Evolutionary conservation across 2,888 invertebrate genomes (phyloP), one percentile per base, ranked within the genome.

Genomic region (Perdita meconis): DNA sequence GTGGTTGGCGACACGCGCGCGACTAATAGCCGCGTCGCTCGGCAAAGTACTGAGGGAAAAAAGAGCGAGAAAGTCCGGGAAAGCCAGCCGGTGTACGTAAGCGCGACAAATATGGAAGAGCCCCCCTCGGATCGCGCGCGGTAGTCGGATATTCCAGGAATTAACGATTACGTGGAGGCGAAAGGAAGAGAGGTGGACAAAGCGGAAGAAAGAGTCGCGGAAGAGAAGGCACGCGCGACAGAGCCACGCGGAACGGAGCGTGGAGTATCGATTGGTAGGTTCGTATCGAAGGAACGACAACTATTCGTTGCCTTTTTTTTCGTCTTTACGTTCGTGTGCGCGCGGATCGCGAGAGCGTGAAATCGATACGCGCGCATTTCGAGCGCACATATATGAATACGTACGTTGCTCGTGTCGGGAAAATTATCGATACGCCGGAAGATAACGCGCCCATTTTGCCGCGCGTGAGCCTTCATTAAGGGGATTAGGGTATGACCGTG

Each of bases 121-220:
- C n/a, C n/a, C n/a, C n/a, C n/a, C 26, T 53, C 34, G 19, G 51
- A 55, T 70, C 22, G 34, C 19, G 34, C 19, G 34, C 13, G 64
- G 64, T 74, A 79, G 50, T 69, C 57, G 61, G 59, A 79, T 64
- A 69, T 73, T 50, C 61, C 73, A 13, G 51, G 60, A 75, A 76
- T 69, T 56, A 72, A 66, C 63, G 63, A 19, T 24, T 38, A 50
- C 19, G 50, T n/a, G 38, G 34, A 40, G 10, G 42, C 12, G 19
- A 60, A 26, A 40, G 12, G 19, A 19, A 1, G 19, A 12, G 12
- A 30, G 16, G 19, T 16, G 1, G 19, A 12, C 5, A 30, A 10
- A 22, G n/a, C 30, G 42, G 13, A 30, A 42, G 47, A 22, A 51
- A 19, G 26, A 40, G 38, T 26, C n/a, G 26, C 47, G n/a, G 60